Base-by-base conservation (phyloP, 37 sponge, comb jelly and placozoan genomes). In the Oopsacas minuta region DNA sequence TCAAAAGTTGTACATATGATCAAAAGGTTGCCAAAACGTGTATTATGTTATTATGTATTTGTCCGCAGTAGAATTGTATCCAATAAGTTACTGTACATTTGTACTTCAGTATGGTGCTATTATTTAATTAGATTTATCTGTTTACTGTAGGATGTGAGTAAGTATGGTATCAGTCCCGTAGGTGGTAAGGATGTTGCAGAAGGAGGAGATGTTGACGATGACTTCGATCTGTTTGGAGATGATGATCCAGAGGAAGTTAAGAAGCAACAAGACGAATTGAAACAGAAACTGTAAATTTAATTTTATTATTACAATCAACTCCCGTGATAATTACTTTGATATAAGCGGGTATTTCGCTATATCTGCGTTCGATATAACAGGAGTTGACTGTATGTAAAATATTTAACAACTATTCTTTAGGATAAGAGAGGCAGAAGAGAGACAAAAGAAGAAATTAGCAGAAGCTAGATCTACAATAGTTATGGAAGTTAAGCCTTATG, bases 401-500 rank as follows among this genome's bases (percentile, higher is more conserved):
- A n/a, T 35, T 75, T 52, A 81, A 28, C 82, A 61, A 23, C 82
- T 49, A 32, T 42, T 82, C 37, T 82, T 36, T 86, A 82, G 52
- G 52, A 82, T 82, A 37, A 82, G 81, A 30, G 86, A 37, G 37
- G 87, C 83, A 34, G 83, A 52, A 20, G 51, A 82, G 5, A 82
- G 51, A 36, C 38, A 86, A 35, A 39, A 82, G 23, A 82, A 86
- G 39, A 52, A 52, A 34, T 38, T 37, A 0, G 36, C 3, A 22
- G 82, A 75, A 22, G 37, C 82, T 28, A 86, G 82, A 37, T 86
- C 87, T 25, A 82, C 39, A 51, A 82, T 86, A 37, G 83, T 86
- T 1, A 1, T 86, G 10, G 87, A 86, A 36, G 82, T 86, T 10
- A 86, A 86, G 87, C 87, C 87, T 3, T 86, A 82, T 52, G 87